Base-by-base conservation (phyloP, 2,797 vertebrate species). In the Dromococcyx pavoninus region DNA sequence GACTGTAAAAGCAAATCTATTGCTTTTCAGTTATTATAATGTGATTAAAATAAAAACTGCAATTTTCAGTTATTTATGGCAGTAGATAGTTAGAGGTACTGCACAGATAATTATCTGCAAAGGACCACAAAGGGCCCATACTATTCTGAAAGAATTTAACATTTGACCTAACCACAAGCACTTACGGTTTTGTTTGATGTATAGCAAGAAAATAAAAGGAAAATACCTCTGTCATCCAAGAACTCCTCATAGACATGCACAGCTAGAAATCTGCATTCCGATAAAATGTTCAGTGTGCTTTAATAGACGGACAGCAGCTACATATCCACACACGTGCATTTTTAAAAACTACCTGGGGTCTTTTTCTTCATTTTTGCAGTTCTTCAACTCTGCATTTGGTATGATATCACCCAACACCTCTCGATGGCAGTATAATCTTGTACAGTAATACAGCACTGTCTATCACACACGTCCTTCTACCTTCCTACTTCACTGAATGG, bases 371-470 rank as follows among this genome's bases (percentile, higher is more conserved):
- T 64, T 88, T 87, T 66, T 84, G 50, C 13, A 58, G 25, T 53
- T 83, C 48, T 91, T 91, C 21, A 70, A n/a, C 57, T 86, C 72
- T 64, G 69, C 48, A 33, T 22, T 83, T 76, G 53, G 30, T 86
- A 93, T 94, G 86, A 66, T 96, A 96, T 96, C 94, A 89, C 35
- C 54, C 92, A 92, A 86, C 75, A 96, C 96, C 96, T 97, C 96
- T 97, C 96, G 94, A 97, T 97, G 96, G 97, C 96, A 97, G 96
- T 94, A 97, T 82, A 97, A 95, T 73, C 93, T 97, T 96, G 91
- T 86, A 94, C 82, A 95, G 86, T 80, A 77, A 85, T 27, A 39
- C 69, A 90, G 32, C 19, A 35, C 46, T 83, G 62, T 69, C 69
- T 90, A 44, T 79, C 87, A 81, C 86, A 88, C 30, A 39, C 50